Evolutionary conservation across 2,888 invertebrate genomes (phyloP).

Genomic region (Diogma glabrata): DNA sequence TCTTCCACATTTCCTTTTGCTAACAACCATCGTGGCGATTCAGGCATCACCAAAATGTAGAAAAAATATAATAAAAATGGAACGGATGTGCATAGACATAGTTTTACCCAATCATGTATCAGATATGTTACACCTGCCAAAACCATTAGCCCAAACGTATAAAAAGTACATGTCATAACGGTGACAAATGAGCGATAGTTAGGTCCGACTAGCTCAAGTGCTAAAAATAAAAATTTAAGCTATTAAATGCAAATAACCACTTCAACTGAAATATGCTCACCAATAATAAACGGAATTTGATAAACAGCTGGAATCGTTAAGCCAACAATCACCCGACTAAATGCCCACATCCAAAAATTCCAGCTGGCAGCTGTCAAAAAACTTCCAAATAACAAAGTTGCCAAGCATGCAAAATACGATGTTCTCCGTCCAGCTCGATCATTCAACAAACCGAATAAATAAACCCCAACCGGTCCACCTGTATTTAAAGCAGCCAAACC

Average conservation of each 20-base stretch:
- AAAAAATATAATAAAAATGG: slow-evolving; percentile 77
- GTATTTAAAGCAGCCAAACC: slow-evolving; percentile 76
- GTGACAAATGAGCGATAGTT: slow-evolving; percentile 86
- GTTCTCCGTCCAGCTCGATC: slow-evolving; percentile 77
- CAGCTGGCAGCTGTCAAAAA: slow-evolving; percentile 66
- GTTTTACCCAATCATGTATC: slow-evolving; percentile 69
- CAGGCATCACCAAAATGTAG: slow-evolving; percentile 78
- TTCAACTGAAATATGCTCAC: slow-evolving; percentile 44
- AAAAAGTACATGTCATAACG: slow-evolving; percentile 84
- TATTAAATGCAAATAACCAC: slow-evolving; percentile 1
- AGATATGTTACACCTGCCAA: slow-evolving; percentile 75
- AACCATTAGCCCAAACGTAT: slow-evolving; percentile 74
- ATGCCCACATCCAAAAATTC: slow-evolving; percentile 73
- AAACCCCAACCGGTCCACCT: slow-evolving; percentile 84
- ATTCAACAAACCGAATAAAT: slow-evolving; percentile 73
- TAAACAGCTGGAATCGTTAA: slow-evolving; percentile 85
- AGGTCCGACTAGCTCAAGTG: slow-evolving; percentile 81
- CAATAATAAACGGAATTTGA: slow-evolving; percentile 89
- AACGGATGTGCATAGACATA: slow-evolving; percentile 69
- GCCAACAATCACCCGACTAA: slow-evolving; percentile 73
- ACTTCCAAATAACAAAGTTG: slow-evolving; percentile 68
- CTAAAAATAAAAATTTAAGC: slow-evolving; percentile 41
- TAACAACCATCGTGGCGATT: slow-evolving; percentile 85
- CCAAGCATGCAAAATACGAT: slow-evolving; percentile 76
- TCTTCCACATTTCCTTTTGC: slow-evolving; percentile 72